Base-by-base conservation (phyloP, 2,888 invertebrate genomes). In the Hyppa rectilinea region DNA sequence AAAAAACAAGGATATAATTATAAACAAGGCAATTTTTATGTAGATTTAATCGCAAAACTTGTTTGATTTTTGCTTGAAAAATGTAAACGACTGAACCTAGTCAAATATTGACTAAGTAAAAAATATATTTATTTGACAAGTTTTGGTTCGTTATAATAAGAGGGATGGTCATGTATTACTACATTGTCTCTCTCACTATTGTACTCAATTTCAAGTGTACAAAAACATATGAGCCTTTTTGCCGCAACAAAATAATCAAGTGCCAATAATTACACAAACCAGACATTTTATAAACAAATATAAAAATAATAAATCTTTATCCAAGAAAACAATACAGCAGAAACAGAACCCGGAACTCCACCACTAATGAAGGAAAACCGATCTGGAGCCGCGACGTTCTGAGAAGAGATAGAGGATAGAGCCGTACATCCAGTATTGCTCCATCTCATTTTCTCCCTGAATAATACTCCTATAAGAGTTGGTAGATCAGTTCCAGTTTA, bases 351-450 rank as follows among this genome's bases (percentile, higher is more conserved):
- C 61, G 49, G 64, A 62, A 62, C 43, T 29, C 17, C 3, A 23
- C 7, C 9, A 64, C 23, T 53, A 66, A 77, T 73, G 56, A 78
- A 71, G 60, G 59, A 76, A 34, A 49, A 38, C n/a, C 38, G 29
- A n/a, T n/a, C n/a, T n/a, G n/a, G n/a, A n/a, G n/a, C n/a, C n/a
- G n/a, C n/a, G n/a, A n/a, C n/a, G n/a, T n/a, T n/a, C n/a, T n/a
- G n/a, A n/a, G n/a, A n/a, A n/a, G n/a, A n/a, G n/a, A n/a, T n/a
- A n/a, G n/a, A n/a, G n/a, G n/a, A n/a, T n/a, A n/a, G n/a, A n/a
- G n/a, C n/a, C n/a, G n/a, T n/a, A n/a, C n/a, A n/a, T n/a, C n/a
- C n/a, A n/a, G n/a, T n/a, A n/a, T n/a, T n/a, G n/a, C n/a, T n/a
- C n/a, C n/a, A n/a, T n/a, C n/a, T n/a, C n/a, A n/a, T n/a, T n/a